phyloP scores from a whole-genome alignment of 2,888 invertebrate species.

The Lochmaea crataegi region DNA sequence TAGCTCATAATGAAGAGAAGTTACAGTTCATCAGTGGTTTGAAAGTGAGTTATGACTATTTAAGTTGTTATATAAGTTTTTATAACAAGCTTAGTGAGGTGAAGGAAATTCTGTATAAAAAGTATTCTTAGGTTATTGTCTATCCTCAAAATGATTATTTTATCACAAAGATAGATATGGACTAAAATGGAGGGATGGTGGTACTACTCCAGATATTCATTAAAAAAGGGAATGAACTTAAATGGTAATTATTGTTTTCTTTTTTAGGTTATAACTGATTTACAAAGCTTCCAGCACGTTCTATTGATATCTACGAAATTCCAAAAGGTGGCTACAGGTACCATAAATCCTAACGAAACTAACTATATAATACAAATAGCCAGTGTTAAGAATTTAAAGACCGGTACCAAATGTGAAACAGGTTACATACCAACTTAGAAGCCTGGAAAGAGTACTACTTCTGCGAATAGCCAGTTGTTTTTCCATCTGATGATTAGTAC shows the following conservation, averaged over 20 bases:
- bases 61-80: no score
- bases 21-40: constrained; percentile 81
- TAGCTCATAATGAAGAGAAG: constrained; percentile 70
- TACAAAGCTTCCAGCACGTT: constrained; percentile 71
- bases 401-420: constrained; percentile 69
- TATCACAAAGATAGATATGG: no score
- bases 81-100: no score
- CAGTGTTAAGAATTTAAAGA: constrained; percentile 69
- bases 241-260: constrained; percentile 16
- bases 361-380: constrained; percentile 80
- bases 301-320: constrained; percentile 77
- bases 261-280: constrained; percentile 68
- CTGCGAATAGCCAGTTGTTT: background rate
- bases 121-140: no score
- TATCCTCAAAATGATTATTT: no score
- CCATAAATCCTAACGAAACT: constrained; percentile 67
- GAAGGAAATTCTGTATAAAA: background rate
- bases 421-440: background rate
- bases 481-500: no score
- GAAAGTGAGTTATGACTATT: constrained; percentile 69
- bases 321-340: constrained; percentile 75
- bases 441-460: background rate
- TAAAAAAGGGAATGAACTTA: no score
- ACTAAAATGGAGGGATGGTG: background rate
- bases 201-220: no score